Evolutionary conservation across 2,888 invertebrate genomes (phyloP).

Genomic region (Pachydiplax longipennis): DNA sequence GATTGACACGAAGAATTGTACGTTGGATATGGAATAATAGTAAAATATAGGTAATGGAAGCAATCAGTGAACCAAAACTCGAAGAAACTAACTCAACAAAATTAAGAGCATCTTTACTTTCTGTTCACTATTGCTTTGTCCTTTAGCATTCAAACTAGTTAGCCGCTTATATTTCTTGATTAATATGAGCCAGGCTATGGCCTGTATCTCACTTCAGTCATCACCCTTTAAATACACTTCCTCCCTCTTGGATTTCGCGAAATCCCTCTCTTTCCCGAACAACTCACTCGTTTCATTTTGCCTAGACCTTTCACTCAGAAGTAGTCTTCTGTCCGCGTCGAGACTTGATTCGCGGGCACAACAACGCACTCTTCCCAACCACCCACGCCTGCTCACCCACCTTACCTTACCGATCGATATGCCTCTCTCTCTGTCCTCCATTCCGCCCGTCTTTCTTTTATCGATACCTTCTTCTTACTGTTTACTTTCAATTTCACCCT

Average conservation of each 20-base stretch:
- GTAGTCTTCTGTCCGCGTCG: neutral
- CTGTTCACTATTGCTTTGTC: no score
- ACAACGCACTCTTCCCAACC: neutral
- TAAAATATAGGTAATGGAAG: no score
- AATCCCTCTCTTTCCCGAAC: no score
- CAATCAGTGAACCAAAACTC: no score
- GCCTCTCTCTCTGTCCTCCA: neutral
- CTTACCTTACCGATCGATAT: neutral
- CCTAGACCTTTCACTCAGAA: neutral
- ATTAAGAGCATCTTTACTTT: no score
- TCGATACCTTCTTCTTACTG: neutral
- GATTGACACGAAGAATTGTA: no score
- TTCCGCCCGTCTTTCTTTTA: neutral
- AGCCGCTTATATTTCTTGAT: no score
- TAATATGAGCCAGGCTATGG: neutral
- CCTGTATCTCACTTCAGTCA: neutral
- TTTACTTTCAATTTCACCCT: neutral
- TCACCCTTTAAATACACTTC: neutral
- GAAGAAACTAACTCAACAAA: no score
- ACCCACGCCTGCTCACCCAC: neutral
- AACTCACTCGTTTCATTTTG: neutral
- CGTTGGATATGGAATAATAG: no score
- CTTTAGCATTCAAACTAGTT: no score
- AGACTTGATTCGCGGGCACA: neutral
- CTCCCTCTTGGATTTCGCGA: neutral